Evolutionary conservation across 2,888 invertebrate species (phyloP).

Genomic region (Neoascia interrupta): DNA sequence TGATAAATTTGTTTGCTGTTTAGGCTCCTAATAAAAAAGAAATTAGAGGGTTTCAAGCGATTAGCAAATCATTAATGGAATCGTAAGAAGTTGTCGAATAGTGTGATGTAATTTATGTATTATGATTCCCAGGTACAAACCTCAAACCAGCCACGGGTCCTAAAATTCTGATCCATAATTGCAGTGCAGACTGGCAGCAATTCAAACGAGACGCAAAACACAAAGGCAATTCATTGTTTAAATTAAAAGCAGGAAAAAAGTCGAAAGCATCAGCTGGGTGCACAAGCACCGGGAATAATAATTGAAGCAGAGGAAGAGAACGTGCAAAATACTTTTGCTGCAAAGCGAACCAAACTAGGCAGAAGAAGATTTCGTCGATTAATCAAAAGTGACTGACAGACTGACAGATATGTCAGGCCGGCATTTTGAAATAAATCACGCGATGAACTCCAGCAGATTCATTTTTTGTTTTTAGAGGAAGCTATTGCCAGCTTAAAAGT

Average conservation of each 20-base stretch:
- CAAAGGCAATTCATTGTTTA: constrained; percentile 14
- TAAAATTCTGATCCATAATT: constrained; percentile 73
- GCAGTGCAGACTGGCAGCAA: background rate
- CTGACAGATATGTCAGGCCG: constrained; percentile 36
- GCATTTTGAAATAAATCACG: constrained; percentile 37
- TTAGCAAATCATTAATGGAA: constrained; percentile 41
- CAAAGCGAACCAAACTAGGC: constrained; percentile 7
- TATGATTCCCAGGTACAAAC: constrained; percentile 69
- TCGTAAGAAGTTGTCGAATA: constrained; percentile 4
- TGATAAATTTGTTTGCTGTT: constrained; percentile 73
- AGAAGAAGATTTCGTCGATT: background rate
- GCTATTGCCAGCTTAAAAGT: no score
- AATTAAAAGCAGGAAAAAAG: constrained; percentile 7
- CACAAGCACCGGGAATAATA: constrained; percentile 19
- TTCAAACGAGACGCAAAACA: background rate
- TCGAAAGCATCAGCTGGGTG: background rate
- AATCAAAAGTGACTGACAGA: background rate
- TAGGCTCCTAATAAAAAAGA: constrained; percentile 74
- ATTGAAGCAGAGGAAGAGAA: constrained; percentile 5
- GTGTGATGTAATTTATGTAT: constrained; percentile 29
- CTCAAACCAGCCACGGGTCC: constrained; percentile 79
- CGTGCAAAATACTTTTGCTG: background rate
- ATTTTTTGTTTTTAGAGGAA: no score
- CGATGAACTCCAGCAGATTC: no score
- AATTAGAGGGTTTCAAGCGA: constrained; percentile 6